Evolutionary conservation across 2,888 invertebrate species (phyloP), one percentile per base, ranked within the genome.

Genomic region (Cephus spinipes): DNA sequence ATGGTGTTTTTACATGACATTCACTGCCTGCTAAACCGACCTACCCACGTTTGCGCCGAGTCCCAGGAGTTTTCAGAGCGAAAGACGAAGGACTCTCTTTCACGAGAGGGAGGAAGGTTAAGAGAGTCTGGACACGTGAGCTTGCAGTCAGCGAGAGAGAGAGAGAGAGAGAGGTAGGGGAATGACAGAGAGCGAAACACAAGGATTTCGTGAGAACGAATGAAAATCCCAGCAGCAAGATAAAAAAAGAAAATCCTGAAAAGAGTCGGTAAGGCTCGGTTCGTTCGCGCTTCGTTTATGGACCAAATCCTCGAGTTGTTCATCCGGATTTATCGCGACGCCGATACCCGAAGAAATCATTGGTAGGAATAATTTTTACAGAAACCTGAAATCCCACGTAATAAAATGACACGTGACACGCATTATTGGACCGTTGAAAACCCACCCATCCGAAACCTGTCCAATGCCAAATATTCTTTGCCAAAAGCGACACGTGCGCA

Each of bases 1-100:
- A 84, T 84, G 69, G 69, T 32, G 71, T 71, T 71, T 71, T 71
- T 71, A 71, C 31, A 71, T 32, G 34, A 30, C 74, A 33, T 35
- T 33, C 35, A 55, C 55, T 55, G 55, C 55, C 55, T 55, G 55
- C 55, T 55, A 55, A 55, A 15, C 55, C 55, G 55, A 55, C 55
- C 55, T 23, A 23, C 55, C 55, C 23, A 55, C 23, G 55, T 55
- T 55, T 55, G 9, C 55, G 1, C 55, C 23, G 23, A 55, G 55
- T 55, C 55, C 55, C 55, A 55, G 9, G 55, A 55, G 55, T 55
- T 55, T 55, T 55, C 55, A 23, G 55, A 55, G 31, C 15, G 15
- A 15, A 71, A 71, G 15, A 32, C 23, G 23, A 55, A 23, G 23
- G 55, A 23, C 9, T 23, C 1, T 40, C 23, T 55, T 23, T 9